phyloP scores from a whole-genome alignment of 2,888 invertebrate genomes.

The Caenorhabditis becei region DNA sequence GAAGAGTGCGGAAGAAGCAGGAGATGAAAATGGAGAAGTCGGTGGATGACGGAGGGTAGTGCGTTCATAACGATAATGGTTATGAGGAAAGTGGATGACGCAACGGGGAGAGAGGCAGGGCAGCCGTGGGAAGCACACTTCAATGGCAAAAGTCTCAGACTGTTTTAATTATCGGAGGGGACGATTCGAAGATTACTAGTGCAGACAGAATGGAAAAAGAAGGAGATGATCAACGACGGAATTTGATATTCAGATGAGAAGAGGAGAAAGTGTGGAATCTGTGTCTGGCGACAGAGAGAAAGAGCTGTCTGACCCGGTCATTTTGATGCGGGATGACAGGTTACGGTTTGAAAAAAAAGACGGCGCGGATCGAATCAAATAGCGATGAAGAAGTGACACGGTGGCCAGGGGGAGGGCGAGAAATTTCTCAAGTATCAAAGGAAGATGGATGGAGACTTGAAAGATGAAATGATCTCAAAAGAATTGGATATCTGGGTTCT shows the following conservation, averaged over 20 bases:
- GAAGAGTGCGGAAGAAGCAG: slow-evolving; percentile 21
- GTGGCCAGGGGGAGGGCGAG: slow-evolving; percentile 38
- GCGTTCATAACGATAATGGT: slow-evolving; percentile 53
- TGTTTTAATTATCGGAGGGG: slow-evolving; percentile 17
- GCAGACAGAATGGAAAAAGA: background rate
- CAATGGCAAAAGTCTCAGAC: slow-evolving; percentile 1
- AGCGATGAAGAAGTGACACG: slow-evolving; percentile 5
- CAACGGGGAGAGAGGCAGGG: slow-evolving; percentile 20
- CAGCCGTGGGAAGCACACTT: slow-evolving; percentile 5
- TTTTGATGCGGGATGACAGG: slow-evolving; percentile 41
- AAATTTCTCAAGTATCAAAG: slow-evolving; percentile 20
- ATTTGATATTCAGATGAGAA: slow-evolving; percentile 22
- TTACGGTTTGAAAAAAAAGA: slow-evolving; percentile 33
- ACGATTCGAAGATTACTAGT: background rate
- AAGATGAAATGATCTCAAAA: background rate
- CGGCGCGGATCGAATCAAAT: slow-evolving; percentile 8
- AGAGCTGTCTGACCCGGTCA: slow-evolving; percentile 23
- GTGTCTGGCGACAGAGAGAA: slow-evolving; percentile 11
- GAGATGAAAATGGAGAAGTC: slow-evolving; percentile 12
- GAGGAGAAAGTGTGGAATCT: slow-evolving; percentile 1
- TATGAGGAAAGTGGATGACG: slow-evolving; percentile 46
- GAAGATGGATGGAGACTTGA: background rate
- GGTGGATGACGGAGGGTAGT: slow-evolving; percentile 2
- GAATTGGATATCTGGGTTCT: too few species aligned
- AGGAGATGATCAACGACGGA: slow-evolving; percentile 2